A percentile compares a stretch with the other conserved stretches of the same genome.
Conservation (phyloP, 1,140 invertebrate genomes). For the Adelges cooleyi region DNA sequence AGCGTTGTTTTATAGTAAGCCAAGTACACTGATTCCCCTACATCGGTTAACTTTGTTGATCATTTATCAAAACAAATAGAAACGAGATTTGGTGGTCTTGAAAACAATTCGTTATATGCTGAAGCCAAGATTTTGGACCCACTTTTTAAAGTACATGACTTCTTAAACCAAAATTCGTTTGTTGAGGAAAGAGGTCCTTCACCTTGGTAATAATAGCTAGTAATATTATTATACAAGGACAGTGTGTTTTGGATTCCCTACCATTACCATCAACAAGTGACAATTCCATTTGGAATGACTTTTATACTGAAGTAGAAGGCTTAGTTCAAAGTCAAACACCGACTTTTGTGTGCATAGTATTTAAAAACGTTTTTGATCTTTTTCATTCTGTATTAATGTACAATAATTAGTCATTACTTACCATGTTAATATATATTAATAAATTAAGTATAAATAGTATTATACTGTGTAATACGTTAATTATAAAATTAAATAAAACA, state of each 20-base stretch:
- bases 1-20: neutral
- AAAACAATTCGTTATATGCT: neutral
- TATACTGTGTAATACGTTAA: too few species aligned
- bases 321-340: neutral
- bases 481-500: too few species aligned
- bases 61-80: neutral
- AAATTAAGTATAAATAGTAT: too few species aligned
- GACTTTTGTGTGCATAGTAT: too few species aligned
- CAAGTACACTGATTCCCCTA: neutral
- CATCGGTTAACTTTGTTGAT: neutral
- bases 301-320: neutral
- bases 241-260: too few species aligned
- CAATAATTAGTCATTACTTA: too few species aligned
- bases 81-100: neutral
- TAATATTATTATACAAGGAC: too few species aligned
- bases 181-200: neutral
- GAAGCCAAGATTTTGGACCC: neutral
- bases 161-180: neutral
- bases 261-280: neutral
- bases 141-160: neutral
- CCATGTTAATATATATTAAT: too few species aligned
- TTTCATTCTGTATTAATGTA: too few species aligned
- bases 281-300: neutral
- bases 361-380: too few species aligned
- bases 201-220: neutral